Conservation (phyloP, 2,797 vertebrate genomes). For the Paratrypauchen microcephalus region DNA sequence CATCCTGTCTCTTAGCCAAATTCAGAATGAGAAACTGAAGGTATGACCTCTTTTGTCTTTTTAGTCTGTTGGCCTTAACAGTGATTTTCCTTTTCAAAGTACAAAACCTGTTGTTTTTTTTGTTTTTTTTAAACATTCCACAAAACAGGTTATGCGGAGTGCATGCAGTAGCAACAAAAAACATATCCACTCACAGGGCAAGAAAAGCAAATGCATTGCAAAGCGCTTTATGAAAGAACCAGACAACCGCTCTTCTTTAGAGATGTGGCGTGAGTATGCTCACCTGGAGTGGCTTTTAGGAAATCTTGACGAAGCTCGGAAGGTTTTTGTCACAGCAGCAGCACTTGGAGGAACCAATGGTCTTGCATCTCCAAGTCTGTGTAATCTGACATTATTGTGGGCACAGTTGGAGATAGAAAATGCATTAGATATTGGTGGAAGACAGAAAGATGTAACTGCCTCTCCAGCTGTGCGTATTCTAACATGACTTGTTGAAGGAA, state of each 20-base stretch:
- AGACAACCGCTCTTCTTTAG: conserved; percentile 84
- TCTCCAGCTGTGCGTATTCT: conserved; percentile 82
- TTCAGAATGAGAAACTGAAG: conserved; percentile 91
- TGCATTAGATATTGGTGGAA: conserved; percentile 19
- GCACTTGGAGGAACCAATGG: conserved; percentile 69
- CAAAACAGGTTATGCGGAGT: conserved; percentile 80
- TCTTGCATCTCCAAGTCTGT: conserved; percentile 75
- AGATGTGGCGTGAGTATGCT: conserved; percentile 89
- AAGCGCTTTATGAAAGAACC: conserved; percentile 93
- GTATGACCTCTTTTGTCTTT: conserved; percentile 58
- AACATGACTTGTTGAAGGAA: conserved; percentile 79
- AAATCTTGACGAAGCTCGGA: conserved; percentile 87
- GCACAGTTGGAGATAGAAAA: conserved; percentile 86
- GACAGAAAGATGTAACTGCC: conserved; percentile 29
- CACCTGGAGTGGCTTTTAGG: conserved; percentile 93
- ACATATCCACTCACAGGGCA: conserved; percentile 85
- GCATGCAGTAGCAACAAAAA: conserved; percentile 83
- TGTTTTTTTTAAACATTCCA: conserved; percentile 4
- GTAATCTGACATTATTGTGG: conserved; percentile 86
- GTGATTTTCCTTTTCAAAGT: neutral
- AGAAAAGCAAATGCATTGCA: conserved; percentile 86
- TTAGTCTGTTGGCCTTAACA: neutral
- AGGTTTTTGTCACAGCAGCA: conserved; percentile 88
- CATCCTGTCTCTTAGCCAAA: conserved; percentile 80
- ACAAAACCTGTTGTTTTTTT: neutral